Evolutionary conservation across 2,797 vertebrate genomes (phyloP).

Genomic region (Lagorchestes hirsutus): DNA sequence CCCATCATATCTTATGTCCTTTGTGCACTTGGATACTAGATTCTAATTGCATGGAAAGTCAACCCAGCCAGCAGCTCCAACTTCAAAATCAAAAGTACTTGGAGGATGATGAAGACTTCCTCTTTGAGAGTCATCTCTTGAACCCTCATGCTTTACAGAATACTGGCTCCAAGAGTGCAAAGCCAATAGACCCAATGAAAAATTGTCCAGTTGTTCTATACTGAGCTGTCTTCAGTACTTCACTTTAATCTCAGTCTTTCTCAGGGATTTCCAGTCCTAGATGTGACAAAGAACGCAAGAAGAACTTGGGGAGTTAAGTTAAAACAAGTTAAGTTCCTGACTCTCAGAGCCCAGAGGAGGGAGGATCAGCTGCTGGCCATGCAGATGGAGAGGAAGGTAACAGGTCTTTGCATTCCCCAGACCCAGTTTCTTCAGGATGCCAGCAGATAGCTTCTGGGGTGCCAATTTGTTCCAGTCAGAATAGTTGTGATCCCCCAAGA

Average conservation of each 20-base stretch:
- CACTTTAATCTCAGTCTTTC: constrained; percentile 18
- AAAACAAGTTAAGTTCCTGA: constrained; percentile 84
- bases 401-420: constrained; percentile 91
- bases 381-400: constrained; percentile 92
- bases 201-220: fast-evolving
- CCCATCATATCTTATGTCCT: neutral
- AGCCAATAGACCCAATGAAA: fast-evolving
- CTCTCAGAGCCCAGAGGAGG: constrained; percentile 71
- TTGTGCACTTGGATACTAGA: neutral
- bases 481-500: constrained; percentile 98
- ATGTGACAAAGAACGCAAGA: constrained; percentile 84
- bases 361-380: constrained; percentile 87
- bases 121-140: neutral
- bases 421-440: constrained; percentile 88
- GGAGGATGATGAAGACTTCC: neutral
- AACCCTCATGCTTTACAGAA: neutral
- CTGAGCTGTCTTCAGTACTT: fast-evolving
- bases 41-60: neutral
- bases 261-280: constrained; percentile 85
- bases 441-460: constrained; percentile 92
- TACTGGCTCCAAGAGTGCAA: neutral
- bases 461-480: constrained; percentile 93
- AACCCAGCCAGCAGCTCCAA: neutral
- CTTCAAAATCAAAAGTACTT: neutral
- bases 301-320: constrained; percentile 89